Base-by-base conservation (phyloP, 2,888 invertebrate genomes). In the Rutpela maculata region DNA sequence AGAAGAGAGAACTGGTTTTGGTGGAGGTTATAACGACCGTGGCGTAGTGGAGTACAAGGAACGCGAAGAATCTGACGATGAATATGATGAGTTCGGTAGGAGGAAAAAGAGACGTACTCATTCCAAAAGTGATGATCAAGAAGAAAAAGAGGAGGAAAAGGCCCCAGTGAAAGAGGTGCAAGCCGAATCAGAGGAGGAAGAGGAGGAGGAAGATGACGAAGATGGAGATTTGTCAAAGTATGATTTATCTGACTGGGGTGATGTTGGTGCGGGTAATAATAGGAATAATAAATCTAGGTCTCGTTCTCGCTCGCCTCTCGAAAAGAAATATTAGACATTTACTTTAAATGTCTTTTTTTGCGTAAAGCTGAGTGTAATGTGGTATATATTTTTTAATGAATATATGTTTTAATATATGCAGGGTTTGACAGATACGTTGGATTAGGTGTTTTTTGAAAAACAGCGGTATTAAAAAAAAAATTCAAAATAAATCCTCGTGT, bases 31-130 rank as follows among this genome's bases (percentile, higher is more conserved):
- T 89, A 99, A 99, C 91, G 99, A 99, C 89, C 93, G 99, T 77
- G 98, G 98, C 68, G 94, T 96, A 6, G 98, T 99, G 1, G 99
- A 99, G 88, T 99, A 99, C 88, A 96, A 97, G 83, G 94, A 97
- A 86, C 92, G 97, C 68, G 93, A 94, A 71, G 94, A 96, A 62
- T 94, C 94, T 11, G 98, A 98, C 87, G 98, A 97, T 88, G 99
- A 99, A 90, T 99, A 96, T 90, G 99, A 99, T 90, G 99, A 99
- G 89, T 90, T 90, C 84, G 90, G 90, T 35, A 83, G 90, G 68
- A 84, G 86, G 75, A 90, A 89, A 82, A 90, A 89, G 80, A 86
- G 81, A 70, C 82, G 82, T 0, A 80, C 60, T 26, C 67, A 68
- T 31, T 76, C 43, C 55, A 66, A 43, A 72, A 76, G 69, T 10